Conservation (phyloP, 2,888 invertebrate genomes). For the Dryocosmus kuriphilus region DNA sequence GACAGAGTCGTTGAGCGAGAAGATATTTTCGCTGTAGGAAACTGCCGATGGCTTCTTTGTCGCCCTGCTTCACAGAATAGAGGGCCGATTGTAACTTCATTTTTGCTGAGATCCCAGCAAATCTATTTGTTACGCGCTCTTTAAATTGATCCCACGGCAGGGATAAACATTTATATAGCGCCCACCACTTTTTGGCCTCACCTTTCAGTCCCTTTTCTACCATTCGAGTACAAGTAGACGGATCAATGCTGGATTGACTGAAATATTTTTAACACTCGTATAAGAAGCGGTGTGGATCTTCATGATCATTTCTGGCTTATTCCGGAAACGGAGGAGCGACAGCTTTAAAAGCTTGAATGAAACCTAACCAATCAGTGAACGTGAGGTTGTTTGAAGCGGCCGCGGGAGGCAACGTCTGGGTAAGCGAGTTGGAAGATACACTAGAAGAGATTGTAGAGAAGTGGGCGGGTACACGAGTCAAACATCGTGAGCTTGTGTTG, state of each 20-base stretch:
- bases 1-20: neutral
- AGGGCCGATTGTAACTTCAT: slow-evolving; percentile 14
- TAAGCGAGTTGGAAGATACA: neutral
- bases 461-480: neutral
- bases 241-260: neutral
- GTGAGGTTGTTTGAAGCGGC: neutral
- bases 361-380: neutral
- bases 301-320: no score
- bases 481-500: neutral
- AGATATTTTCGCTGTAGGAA: slow-evolving; percentile 20
- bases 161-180: slow-evolving; percentile 23
- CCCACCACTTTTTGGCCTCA: slow-evolving; percentile 47
- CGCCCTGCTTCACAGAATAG: slow-evolving; percentile 1
- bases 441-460: neutral
- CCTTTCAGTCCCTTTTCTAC: slow-evolving; percentile 26
- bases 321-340: slow-evolving; percentile 10
- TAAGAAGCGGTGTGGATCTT: slow-evolving; percentile 39
- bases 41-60: neutral
- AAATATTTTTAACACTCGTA: slow-evolving; percentile 16
- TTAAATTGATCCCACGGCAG: slow-evolving; percentile 40
- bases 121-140: slow-evolving; percentile 31
- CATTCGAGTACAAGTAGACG: neutral
- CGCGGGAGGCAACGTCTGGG: neutral
- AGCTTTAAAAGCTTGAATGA: neutral
- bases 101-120: slow-evolving; percentile 1